phyloP scores from a whole-genome alignment of 2,888 invertebrate species.

The Lithophane semibrunnea region DNA sequence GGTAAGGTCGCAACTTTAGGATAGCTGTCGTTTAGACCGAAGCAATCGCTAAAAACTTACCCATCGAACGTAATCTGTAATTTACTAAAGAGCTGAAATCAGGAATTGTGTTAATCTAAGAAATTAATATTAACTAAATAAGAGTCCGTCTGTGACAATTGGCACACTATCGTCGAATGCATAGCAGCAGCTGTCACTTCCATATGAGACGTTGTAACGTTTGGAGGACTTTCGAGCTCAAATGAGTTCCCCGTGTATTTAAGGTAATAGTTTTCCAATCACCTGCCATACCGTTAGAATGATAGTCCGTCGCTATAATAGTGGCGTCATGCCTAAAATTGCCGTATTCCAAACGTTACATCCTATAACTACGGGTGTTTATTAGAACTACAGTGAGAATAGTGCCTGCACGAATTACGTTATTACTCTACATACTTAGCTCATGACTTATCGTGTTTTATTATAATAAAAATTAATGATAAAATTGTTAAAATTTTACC shows the following conservation, averaged over 20 bases:
- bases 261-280: slow-evolving; percentile 2
- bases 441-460: slow-evolving; percentile 57
- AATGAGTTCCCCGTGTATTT: background rate
- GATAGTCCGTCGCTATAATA: background rate
- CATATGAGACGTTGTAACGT: slow-evolving; percentile 9
- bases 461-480: slow-evolving; percentile 49
- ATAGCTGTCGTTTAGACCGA: slow-evolving; percentile 18
- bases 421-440: slow-evolving; percentile 63
- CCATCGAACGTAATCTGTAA: slow-evolving; percentile 48
- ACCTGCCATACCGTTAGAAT: background rate
- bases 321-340: background rate
- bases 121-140: slow-evolving; percentile 32
- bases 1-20: slow-evolving; percentile 20
- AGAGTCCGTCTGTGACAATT: slow-evolving; percentile 28
- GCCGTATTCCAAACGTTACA: slow-evolving; percentile 14
- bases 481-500: slow-evolving; percentile 56
- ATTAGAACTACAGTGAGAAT: slow-evolving; percentile 77
- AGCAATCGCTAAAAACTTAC: slow-evolving; percentile 26
- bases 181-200: slow-evolving; percentile 17
- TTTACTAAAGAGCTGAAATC: slow-evolving; percentile 33
- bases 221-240: background rate
- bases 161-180: slow-evolving; percentile 20
- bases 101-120: slow-evolving; percentile 64
- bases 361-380: slow-evolving; percentile 39
- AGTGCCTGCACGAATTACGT: slow-evolving; percentile 76